A percentile compares a stretch with the other conserved stretches of the same genome.
Evolutionary conservation across 2,888 invertebrate species (phyloP).

Genomic region (Xanthia togata): DNA sequence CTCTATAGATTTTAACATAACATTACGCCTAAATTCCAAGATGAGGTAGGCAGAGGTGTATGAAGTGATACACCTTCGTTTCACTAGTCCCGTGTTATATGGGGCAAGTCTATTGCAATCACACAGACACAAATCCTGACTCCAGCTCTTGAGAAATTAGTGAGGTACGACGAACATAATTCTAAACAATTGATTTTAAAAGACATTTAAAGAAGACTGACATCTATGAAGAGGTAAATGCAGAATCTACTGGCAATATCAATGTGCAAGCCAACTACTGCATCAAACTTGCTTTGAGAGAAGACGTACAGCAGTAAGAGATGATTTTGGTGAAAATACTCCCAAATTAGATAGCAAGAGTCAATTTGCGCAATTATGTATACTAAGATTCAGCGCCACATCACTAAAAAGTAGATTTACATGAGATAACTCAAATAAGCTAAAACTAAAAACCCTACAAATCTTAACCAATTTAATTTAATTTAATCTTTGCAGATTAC

Average conservation of each 20-base stretch:
- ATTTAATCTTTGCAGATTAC: constrained; percentile 1
- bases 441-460: not conserved
- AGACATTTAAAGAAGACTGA: not conserved
- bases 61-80: not conserved
- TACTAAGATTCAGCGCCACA: too few species aligned
- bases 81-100: too few species aligned
- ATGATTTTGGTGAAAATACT: too few species aligned
- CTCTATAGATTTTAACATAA: not conserved
- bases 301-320: too few species aligned
- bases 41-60: too few species aligned
- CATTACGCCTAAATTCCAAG: not conserved
- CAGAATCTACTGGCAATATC: not conserved
- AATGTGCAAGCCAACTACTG: not conserved
- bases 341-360: too few species aligned
- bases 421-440: not conserved
- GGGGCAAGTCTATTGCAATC: not conserved
- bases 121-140: too few species aligned
- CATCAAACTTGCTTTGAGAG: too few species aligned
- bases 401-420: not conserved
- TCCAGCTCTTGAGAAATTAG: too few species aligned
- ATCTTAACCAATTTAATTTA: not conserved
- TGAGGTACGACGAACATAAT: too few species aligned
- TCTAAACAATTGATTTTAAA: not conserved
- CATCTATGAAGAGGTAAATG: not conserved
- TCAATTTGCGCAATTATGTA: too few species aligned